phyloP scores from a whole-genome alignment of 2,888 invertebrate species.

The Hirudinaria manillensis region DNA sequence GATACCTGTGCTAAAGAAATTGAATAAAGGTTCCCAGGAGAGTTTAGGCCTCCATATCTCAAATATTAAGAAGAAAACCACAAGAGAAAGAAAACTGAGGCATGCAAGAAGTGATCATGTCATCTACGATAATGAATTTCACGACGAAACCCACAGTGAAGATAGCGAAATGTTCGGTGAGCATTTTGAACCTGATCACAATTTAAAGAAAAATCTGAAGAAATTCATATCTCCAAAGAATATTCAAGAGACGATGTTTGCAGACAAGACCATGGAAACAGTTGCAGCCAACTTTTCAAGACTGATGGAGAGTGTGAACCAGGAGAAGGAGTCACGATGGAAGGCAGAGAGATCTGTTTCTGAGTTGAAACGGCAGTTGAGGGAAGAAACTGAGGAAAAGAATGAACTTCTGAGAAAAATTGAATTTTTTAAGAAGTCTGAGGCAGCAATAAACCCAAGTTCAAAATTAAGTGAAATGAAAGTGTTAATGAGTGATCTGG shows the following conservation, averaged over 20 bases:
- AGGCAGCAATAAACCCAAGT: neutral
- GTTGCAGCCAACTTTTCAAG: neutral
- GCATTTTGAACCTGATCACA: too few species aligned
- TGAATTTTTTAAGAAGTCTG: neutral
- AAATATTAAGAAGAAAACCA: neutral
- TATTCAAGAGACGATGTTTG: too few species aligned
- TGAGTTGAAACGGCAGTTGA: neutral
- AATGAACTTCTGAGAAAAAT: slow-evolving; percentile 2
- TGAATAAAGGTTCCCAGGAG: too few species aligned
- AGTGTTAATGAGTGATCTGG: neutral
- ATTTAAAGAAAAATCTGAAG: too few species aligned
- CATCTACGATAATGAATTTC: too few species aligned
- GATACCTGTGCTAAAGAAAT: too few species aligned
- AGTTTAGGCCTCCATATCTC: neutral
- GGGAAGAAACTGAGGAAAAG: slow-evolving; percentile 5
- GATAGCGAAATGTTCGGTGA: too few species aligned
- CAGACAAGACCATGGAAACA: too few species aligned
- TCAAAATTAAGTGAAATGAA: neutral
- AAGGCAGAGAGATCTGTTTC: neutral
- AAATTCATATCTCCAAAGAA: too few species aligned
- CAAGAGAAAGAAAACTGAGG: too few species aligned
- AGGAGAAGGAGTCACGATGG: slow-evolving; percentile 3
- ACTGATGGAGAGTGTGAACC: neutral
- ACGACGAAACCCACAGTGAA: too few species aligned
- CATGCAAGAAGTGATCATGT: too few species aligned